Evolutionary conservation across 2,888 invertebrate genomes (phyloP).

Genomic region (Callosobruchus maculatus): DNA sequence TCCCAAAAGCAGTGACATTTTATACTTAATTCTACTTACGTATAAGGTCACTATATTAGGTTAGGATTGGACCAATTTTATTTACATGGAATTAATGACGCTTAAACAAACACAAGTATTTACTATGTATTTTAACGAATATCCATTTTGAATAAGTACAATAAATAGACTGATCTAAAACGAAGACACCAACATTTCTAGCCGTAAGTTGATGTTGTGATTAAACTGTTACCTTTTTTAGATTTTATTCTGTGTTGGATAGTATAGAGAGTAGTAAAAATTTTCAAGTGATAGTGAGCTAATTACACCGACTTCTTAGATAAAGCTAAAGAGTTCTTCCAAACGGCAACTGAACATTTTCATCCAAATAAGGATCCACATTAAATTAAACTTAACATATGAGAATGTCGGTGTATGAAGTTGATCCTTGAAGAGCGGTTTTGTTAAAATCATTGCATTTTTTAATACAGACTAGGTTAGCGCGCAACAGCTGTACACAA

Average conservation of each 20-base stretch:
- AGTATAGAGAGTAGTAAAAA: neutral
- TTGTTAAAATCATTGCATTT: too few relatives aligned
- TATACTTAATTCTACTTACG: neutral
- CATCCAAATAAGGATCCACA: too few relatives aligned
- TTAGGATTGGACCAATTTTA: neutral
- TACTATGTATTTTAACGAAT: constrained; percentile 1
- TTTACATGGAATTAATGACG: neutral
- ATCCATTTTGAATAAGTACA: constrained; percentile 13
- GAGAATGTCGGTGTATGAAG: too few relatives aligned
- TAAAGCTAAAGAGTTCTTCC: too few relatives aligned
- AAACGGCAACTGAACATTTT: too few relatives aligned
- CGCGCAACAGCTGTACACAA: too few relatives aligned
- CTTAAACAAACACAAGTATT: neutral
- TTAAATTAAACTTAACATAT: too few relatives aligned
- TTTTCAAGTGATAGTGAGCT: too few relatives aligned
- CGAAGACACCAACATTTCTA: constrained; percentile 22
- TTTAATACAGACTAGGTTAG: too few relatives aligned
- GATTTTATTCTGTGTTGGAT: neutral
- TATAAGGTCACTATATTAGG: neutral
- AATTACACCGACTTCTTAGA: too few relatives aligned
- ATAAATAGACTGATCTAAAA: constrained; percentile 23
- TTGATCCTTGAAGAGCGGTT: too few relatives aligned
- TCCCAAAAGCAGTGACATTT: neutral
- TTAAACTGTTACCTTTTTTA: neutral
- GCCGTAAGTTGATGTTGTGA: neutral